Evolutionary conservation across 2,888 invertebrate species (phyloP).

Genomic region (Scaptomyza tumidula): DNA sequence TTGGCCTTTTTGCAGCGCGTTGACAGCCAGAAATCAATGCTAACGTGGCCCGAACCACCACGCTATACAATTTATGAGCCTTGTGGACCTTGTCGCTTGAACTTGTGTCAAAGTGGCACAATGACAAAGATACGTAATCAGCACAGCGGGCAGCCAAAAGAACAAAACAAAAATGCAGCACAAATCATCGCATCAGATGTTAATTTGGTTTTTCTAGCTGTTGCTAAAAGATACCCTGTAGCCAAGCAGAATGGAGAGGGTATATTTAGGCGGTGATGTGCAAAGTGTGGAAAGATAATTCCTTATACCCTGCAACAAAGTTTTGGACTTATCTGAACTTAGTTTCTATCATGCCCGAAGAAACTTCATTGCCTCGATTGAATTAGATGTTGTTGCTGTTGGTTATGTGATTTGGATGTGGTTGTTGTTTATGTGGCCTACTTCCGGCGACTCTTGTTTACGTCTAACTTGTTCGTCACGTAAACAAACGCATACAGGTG

Average conservation of each 20-base stretch:
- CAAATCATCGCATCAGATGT: conserved; percentile 8
- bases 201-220: conserved; percentile 2
- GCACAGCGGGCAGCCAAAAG: conserved; percentile 20
- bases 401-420: conserved; percentile 30
- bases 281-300: too few relatives aligned
- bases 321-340: background rate
- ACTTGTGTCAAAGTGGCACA: conserved; percentile 73
- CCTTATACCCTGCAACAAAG: too few relatives aligned
- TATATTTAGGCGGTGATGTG: background rate
- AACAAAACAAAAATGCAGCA: conserved; percentile 10
- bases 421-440: conserved; percentile 62
- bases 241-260: background rate
- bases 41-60: conserved; percentile 51
- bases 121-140: conserved; percentile 59
- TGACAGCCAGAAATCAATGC: conserved; percentile 76
- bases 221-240: conserved; percentile 24
- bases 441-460: conserved; percentile 73
- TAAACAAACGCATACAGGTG: conserved; percentile 73
- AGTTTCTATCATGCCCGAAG: conserved; percentile 20
- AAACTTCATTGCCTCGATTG: conserved; percentile 9
- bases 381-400: conserved; percentile 23
- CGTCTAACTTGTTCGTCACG: conserved; percentile 67
- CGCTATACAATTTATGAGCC: conserved; percentile 54
- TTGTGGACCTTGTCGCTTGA: conserved; percentile 72
- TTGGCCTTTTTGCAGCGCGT: conserved; percentile 74